Percentiles rank a stretch among this genome's conserved stretches.
These are phyloP conservation scores for Drosophila grimshawi DNA, from an alignment of 1,140 invertebrate species.

Conservation along the genomic window DNA sequence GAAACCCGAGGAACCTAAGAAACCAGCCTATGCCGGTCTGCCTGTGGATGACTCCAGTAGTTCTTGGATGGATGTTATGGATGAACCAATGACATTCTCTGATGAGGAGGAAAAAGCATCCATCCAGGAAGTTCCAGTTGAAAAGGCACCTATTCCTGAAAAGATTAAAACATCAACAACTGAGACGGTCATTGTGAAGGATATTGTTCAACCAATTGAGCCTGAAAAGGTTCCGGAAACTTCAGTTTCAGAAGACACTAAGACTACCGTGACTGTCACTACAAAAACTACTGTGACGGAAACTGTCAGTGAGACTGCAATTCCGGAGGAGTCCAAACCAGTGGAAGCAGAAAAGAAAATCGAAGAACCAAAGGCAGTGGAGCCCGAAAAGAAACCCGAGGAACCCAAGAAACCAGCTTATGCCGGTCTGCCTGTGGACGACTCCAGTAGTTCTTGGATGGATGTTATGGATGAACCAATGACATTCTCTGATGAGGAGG, in stretches of 20 bases:
- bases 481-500: constrained; percentile 84
- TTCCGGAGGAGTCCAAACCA: constrained; percentile 1
- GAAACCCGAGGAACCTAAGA: constrained; percentile 41
- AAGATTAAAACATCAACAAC: not conserved
- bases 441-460: constrained; percentile 74
- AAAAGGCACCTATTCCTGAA: not conserved
- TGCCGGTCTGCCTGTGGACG: constrained; percentile 74
- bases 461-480: constrained; percentile 85
- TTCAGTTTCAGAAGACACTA: constrained; percentile 11
- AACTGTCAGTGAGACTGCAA: constrained; percentile 3
- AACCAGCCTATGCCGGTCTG: constrained; percentile 79
- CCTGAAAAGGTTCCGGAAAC: not conserved
- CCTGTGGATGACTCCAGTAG: constrained; percentile 84
- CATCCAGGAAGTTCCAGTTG: constrained; percentile 3
- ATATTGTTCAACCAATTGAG: constrained; percentile 4
- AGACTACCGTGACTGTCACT: constrained; percentile 8
- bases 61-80: constrained; percentile 85
- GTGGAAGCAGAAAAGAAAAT: constrained; percentile 20
- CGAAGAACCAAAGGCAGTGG: constrained; percentile 22
- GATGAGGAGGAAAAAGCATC: constrained; percentile 60
- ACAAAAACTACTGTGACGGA: constrained; percentile 11
- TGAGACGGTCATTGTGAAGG: not conserved
- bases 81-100: constrained; percentile 85
- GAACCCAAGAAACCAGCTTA: constrained; percentile 48
- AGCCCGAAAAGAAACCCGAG: constrained; percentile 23